A percentile compares a stretch with the other conserved stretches of the same genome.
Evolutionary conservation across 2,113 vertebrate genomes (phyloP).

Genomic region (Triplophysa tibetana): DNA sequence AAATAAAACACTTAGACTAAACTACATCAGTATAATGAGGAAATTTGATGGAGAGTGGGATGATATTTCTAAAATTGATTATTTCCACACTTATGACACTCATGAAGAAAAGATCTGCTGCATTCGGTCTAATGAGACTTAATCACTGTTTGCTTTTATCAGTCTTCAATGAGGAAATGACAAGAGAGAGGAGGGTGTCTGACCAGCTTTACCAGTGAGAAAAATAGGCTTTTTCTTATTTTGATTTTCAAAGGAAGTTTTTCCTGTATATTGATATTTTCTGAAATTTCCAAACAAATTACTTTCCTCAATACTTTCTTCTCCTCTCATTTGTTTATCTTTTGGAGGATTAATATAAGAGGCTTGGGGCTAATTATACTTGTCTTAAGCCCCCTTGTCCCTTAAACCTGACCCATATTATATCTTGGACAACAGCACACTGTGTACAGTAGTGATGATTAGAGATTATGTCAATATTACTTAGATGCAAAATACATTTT

Average conservation of each 20-base stretch:
- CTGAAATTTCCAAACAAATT: not conserved
- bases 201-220: no score
- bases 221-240: not conserved
- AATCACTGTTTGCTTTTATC: not conserved
- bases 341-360: conserved; percentile 49
- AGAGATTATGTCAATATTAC: not conserved
- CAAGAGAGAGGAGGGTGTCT: no score
- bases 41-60: not conserved
- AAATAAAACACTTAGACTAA: not conserved
- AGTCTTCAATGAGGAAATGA: not conserved
- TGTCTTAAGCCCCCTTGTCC: conserved; percentile 60
- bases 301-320: not conserved
- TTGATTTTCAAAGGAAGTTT: not conserved
- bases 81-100: not conserved
- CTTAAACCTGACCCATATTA: conserved; percentile 65
- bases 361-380: conserved; percentile 59
- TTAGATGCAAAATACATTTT: no score
- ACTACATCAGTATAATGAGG: not conserved
- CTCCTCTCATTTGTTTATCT: conserved; percentile 11
- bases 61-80: not conserved
- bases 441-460: not conserved
- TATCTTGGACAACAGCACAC: conserved; percentile 17
- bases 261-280: not conserved
- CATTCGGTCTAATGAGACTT: not conserved
- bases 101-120: no score